Evolutionary conservation across 1,140 invertebrate species (phyloP).

Genomic region (Hycleus phaleratus): DNA sequence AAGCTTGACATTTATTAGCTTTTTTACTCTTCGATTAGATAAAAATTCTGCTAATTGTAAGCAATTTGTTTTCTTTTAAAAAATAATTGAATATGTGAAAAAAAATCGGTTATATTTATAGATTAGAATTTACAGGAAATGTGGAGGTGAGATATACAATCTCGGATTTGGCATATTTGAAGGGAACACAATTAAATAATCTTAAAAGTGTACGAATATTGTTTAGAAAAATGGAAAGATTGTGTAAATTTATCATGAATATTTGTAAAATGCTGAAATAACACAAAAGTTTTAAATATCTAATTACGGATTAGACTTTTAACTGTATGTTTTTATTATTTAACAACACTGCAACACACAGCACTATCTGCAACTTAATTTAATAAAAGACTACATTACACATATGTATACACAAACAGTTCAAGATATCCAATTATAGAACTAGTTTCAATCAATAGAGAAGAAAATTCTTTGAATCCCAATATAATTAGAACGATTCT

Average conservation of each 20-base stretch:
- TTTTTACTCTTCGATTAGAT: too few species aligned
- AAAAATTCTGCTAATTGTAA: too few species aligned
- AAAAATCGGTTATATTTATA: neutral
- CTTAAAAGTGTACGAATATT: slow-evolving; percentile 1
- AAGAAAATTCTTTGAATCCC: slow-evolving; percentile 2
- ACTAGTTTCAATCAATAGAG: neutral
- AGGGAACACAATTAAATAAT: slow-evolving; percentile 1
- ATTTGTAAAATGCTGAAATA: neutral
- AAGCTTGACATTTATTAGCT: too few species aligned
- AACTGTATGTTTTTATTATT: too few species aligned
- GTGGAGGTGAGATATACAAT: slow-evolving; percentile 10
- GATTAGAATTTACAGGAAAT: slow-evolving; percentile 13
- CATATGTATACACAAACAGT: neutral
- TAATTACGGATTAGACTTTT: neutral
- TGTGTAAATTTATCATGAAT: slow-evolving; percentile 12
- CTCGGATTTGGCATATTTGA: slow-evolving; percentile 9
- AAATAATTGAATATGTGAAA: neutral
- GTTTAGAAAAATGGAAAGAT: neutral
- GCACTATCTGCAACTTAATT: slow-evolving; percentile 2
- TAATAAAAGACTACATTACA: slow-evolving; percentile 1
- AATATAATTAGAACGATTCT: neutral
- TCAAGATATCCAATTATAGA: slow-evolving; percentile 9
- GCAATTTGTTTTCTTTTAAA: too few species aligned
- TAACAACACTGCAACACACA: neutral
- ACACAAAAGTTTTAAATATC: slow-evolving; percentile 2